Percentiles rank a stretch among this genome's conserved stretches.
Evolutionary conservation across 2,797 vertebrate genomes (phyloP).

Genomic region (Xiphorhynchus erythropygius): DNA sequence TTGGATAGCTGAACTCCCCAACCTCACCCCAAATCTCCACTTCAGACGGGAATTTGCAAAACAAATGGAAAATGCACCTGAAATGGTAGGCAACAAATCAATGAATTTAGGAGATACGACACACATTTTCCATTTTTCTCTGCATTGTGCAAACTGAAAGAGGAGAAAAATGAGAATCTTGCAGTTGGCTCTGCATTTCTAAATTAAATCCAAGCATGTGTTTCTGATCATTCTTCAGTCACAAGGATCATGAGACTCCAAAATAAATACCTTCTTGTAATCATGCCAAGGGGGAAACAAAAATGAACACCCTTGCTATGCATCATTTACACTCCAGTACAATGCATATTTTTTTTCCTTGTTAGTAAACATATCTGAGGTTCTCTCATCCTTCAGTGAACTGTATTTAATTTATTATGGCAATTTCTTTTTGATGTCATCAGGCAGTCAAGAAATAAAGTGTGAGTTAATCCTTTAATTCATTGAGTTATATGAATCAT

Average conservation of each 20-base stretch:
- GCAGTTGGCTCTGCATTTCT: not conserved
- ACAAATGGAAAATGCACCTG: not conserved
- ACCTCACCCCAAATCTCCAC: not conserved
- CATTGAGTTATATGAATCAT: not conserved
- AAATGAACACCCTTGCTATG: not conserved
- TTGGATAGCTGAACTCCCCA: not conserved
- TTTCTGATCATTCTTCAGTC: not conserved
- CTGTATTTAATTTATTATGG: not conserved
- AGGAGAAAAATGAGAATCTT: not conserved
- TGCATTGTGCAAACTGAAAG: not conserved
- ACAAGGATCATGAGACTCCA: not conserved
- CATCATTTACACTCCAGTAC: not conserved
- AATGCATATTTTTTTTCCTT: not conserved
- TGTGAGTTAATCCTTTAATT: not conserved
- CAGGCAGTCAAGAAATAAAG: not conserved
- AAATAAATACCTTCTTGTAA: not conserved
- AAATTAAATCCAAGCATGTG: not conserved
- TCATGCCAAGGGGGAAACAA: not conserved
- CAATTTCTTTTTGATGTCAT: not conserved
- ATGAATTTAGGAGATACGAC: not conserved
- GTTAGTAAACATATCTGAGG: not conserved
- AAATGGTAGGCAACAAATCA: not conserved
- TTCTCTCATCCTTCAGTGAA: not conserved
- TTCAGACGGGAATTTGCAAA: not conserved
- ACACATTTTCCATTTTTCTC: not conserved